Base-by-base conservation (phyloP, 2,888 invertebrate genomes). In the Smittia sp. region DNA sequence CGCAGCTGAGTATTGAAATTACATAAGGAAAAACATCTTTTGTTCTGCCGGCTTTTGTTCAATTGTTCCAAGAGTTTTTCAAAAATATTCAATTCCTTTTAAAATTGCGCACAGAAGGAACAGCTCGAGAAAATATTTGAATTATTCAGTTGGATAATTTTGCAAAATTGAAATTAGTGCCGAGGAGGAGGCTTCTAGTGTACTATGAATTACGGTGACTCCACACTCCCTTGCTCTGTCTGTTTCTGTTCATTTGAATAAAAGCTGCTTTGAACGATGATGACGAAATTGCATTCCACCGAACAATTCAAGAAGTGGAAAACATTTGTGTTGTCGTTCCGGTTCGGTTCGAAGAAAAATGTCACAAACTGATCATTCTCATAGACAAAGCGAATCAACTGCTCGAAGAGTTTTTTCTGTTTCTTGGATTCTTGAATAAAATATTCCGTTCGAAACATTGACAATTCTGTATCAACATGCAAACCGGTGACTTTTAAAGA, bases 101-200 rank as follows among this genome's bases (percentile, higher is more conserved):
- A 7, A n/a, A 46, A 46, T 3, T 46, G 46, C 46, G 15, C 46
- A 46, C 46, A 6, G 46, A 46, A 46, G 6, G 46, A 46, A 46
- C 46, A 46, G n/a, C 46, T 46, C 11, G 15, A 46, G 15, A 46
- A 11, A 46, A 46, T 46, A 46, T 46, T 32, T 46, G n/a, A 46
- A 46, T 46, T 46, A 46, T 46, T 46, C 46, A 46, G 46, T 46
- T n/a, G 2, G 46, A 46, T 46, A 46, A 46, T 46, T 46, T 46
- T 46, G 46, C 46, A 46, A 46, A 13, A 13, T 46, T n/a, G 11
- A 46, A 46, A 46, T 46, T 46, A 46, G 46, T 46, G 46, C 46
- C n/a, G 46, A n/a, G 46, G 11, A 15, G 46, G 46, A n/a, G 46
- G 46, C 3, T 46, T 46, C 46, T 46, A n/a, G n/a, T 11, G n/a